phyloP scores from a whole-genome alignment of 1,140 invertebrate genomes.

The Drosophila oshimai region DNA sequence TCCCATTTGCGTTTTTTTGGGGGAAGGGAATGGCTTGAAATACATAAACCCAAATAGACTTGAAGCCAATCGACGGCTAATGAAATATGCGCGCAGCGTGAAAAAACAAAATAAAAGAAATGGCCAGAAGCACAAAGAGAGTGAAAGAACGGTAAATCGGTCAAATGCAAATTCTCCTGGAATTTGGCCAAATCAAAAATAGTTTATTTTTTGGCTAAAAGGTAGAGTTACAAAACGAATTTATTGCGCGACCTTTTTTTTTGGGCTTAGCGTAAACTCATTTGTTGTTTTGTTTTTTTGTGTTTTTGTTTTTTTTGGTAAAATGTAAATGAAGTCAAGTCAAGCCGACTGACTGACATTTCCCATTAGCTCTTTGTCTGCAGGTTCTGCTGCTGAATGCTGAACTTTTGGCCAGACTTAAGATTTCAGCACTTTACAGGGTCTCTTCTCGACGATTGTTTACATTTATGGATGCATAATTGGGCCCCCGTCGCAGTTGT shows the following conservation, averaged over 20 bases:
- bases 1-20: no score
- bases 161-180: constrained; percentile 32
- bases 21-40: constrained; percentile 13
- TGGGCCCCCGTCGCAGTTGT: constrained; percentile 25
- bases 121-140: constrained; percentile 33
- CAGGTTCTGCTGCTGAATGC: constrained; percentile 24
- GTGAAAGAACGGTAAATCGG: constrained; percentile 31
- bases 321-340: constrained; percentile 68
- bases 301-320: no score
- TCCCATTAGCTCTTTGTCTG: constrained; percentile 62
- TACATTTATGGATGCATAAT: constrained; percentile 80
- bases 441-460: constrained; percentile 75
- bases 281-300: constrained; percentile 65
- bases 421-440: constrained; percentile 70
- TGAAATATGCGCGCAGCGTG: constrained; percentile 48
- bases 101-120: constrained; percentile 25
- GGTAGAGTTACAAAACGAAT: constrained; percentile 29
- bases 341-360: constrained; percentile 69
- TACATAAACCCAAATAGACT: constrained; percentile 3
- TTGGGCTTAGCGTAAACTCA: constrained; percentile 47
- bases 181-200: constrained; percentile 20
- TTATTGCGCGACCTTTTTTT: constrained; percentile 66
- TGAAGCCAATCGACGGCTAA: constrained; percentile 25
- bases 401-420: constrained; percentile 72
- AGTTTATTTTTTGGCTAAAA: not conserved